Percentiles rank a stretch among this genome's conserved stretches.
Conservation (phyloP, 2,113 vertebrate genomes). For the Bettongia penicillata region DNA sequence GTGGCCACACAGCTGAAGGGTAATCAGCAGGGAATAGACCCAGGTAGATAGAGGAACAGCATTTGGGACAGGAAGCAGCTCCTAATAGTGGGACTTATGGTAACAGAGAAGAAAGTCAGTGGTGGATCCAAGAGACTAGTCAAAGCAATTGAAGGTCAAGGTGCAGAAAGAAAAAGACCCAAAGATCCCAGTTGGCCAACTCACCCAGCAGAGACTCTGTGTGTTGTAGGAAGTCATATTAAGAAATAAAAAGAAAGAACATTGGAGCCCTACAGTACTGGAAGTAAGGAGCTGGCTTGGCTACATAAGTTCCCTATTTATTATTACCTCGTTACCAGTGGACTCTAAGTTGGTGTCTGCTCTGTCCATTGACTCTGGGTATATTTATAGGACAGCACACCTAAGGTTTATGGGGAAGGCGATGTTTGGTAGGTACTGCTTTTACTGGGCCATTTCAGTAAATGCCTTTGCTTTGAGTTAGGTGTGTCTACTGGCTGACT, state of each 20-base stretch:
- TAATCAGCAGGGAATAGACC: too few species aligned
- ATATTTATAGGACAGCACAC: background rate
- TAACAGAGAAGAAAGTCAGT: too few species aligned
- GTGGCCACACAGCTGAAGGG: background rate
- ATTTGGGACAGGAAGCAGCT: background rate
- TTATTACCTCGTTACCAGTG: too few species aligned
- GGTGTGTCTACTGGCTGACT: background rate
- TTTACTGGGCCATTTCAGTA: background rate
- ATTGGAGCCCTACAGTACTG: background rate
- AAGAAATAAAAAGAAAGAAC: background rate
- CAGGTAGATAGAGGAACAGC: background rate
- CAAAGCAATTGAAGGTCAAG: background rate
- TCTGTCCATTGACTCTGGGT: background rate
- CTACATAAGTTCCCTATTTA: too few species aligned
- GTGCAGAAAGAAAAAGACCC: background rate
- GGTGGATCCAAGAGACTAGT: background rate
- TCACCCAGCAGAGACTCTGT: background rate
- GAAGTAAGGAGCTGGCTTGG: background rate
- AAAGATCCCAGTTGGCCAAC: background rate
- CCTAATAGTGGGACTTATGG: too few species aligned
- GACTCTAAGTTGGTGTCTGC: background rate
- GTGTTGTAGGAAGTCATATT: background rate
- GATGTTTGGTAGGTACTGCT: background rate
- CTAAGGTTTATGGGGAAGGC: background rate
- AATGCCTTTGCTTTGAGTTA: background rate